Evolutionary conservation across 2,113 vertebrate genomes (phyloP).

Genomic region (Epinephelus moara): DNA sequence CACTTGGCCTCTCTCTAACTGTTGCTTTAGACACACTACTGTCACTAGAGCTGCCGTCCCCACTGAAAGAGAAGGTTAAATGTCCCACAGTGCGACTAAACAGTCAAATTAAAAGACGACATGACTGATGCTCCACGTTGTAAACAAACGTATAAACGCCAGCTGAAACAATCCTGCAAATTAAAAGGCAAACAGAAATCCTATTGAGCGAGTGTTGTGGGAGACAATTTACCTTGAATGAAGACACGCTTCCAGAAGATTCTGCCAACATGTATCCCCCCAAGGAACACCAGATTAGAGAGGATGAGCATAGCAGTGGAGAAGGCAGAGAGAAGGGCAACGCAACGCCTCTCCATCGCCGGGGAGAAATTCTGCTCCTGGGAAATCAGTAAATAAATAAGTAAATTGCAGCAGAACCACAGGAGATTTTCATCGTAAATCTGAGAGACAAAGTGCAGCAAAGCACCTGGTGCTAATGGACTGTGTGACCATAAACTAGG

Average conservation of each 20-base stretch:
- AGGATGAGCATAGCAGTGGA: slow-evolving; percentile 95
- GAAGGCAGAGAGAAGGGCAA: slow-evolving; percentile 90
- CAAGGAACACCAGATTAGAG: slow-evolving; percentile 97
- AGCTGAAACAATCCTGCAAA: slow-evolving; percentile 32
- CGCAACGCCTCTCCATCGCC: slow-evolving; percentile 85
- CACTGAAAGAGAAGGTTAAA: neutral
- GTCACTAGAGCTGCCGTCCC: neutral
- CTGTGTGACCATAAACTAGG: slow-evolving; percentile 42
- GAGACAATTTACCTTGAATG: slow-evolving; percentile 87
- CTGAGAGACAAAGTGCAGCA: slow-evolving; percentile 22
- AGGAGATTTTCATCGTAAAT: slow-evolving; percentile 33
- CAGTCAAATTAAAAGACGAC: slow-evolving; percentile 19
- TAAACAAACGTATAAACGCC: slow-evolving; percentile 7
- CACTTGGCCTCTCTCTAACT: neutral
- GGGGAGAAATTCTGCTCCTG: slow-evolving; percentile 88
- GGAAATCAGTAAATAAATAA: slow-evolving; percentile 70
- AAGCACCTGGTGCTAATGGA: slow-evolving; percentile 36
- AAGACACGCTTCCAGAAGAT: slow-evolving; percentile 96
- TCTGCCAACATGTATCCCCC: slow-evolving; percentile 91
- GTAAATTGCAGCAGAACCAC: slow-evolving; percentile 14
- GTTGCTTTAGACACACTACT: neutral
- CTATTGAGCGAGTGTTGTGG: slow-evolving; percentile 9
- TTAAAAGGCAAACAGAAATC: slow-evolving; percentile 20
- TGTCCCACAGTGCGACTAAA: neutral
- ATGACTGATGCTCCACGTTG: slow-evolving; percentile 1